A percentile compares a stretch with the other conserved stretches of the same genome.
Conservation (phyloP, 2,797 vertebrate genomes). For the Crypturellus tataupa region DNA sequence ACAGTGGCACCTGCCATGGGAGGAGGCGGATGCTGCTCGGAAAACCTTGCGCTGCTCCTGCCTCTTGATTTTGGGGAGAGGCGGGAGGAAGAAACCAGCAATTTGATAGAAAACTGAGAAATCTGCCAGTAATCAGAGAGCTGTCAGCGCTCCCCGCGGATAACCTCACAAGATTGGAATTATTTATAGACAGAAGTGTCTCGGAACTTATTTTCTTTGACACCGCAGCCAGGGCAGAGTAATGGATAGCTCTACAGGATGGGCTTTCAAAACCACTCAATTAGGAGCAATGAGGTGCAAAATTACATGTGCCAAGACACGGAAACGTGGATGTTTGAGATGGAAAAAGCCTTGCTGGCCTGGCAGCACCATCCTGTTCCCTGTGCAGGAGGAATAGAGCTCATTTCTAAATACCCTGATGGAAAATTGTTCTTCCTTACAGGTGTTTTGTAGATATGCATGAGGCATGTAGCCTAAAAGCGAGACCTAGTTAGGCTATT, state of each 20-base stretch:
- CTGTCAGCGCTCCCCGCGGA: constrained; percentile 23
- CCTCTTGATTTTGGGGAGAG: neutral
- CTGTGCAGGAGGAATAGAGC: neutral
- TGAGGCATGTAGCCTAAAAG: neutral
- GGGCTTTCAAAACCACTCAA: constrained; percentile 54
- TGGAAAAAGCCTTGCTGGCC: neutral
- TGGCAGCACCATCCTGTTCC: neutral
- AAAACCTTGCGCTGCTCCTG: neutral
- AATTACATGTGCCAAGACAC: constrained; percentile 50
- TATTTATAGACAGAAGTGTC: constrained; percentile 57
- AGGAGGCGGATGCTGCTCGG: neutral
- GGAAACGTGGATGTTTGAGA: neutral
- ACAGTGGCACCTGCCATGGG: accelerated
- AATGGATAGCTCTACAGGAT: neutral
- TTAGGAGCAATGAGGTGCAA: constrained; percentile 72
- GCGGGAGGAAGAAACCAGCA: neutral
- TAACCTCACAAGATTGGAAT: neutral
- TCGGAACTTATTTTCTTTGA: constrained; percentile 42
- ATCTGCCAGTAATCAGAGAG: neutral
- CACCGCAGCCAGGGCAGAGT: neutral
- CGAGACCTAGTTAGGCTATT: neutral
- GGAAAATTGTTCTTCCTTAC: neutral
- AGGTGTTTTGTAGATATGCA: neutral
- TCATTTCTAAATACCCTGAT: neutral
- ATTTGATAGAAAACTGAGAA: constrained; percentile 3